Evolutionary conservation across 2,888 invertebrate genomes (phyloP), one percentile per base, ranked within the genome.

Genomic region (Chironomus tentans): DNA sequence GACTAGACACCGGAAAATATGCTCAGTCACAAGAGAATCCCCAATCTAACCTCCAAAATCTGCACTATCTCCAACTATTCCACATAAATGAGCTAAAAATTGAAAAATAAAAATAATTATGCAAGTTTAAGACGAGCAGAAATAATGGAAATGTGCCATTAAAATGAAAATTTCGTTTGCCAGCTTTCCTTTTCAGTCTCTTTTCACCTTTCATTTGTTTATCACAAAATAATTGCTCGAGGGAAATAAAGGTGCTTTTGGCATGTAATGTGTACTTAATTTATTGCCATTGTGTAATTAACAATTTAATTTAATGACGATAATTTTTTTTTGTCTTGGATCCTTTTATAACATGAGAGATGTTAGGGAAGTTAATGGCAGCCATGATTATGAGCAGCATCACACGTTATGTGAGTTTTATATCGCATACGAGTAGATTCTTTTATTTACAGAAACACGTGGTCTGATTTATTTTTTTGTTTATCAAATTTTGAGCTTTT

Each of bases 241-340:
- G 65, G 21, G 12, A 62, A 12, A 10, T 12, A 22, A 12, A 62
- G 18, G 22, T 22, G 62, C 18, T 65, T 10, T 21, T 47, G 70
- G 22, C 56, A 24, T n/a, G 24, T 22, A 50, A 71, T 50, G 71
- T 71, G 72, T 62, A 38, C 15, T 28, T 62, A 38, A 72, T 62
- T 62, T 62, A 72, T 72, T 46, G 62, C 56, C 48, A 22, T 72
- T 62, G 72, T 72, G 62, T 72, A 72, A 72, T 61, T 72, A 72
- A 72, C 72, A 72, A 62, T 72, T 72, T 71, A 71, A 71, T 50
- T 71, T 72, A 72, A 72, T 72, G 72, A 62, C 72, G 38, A 62
- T 38, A 61, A 70, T 70, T 70, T 70, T 48, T 56, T 62, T 62
- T 50, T 56, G 15, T 50, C 50, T n/a, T 15, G 50, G 15, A n/a